Evolutionary conservation across 2,797 vertebrate species (phyloP).

Genomic region (Sternarchorhynchus goeldii): DNA sequence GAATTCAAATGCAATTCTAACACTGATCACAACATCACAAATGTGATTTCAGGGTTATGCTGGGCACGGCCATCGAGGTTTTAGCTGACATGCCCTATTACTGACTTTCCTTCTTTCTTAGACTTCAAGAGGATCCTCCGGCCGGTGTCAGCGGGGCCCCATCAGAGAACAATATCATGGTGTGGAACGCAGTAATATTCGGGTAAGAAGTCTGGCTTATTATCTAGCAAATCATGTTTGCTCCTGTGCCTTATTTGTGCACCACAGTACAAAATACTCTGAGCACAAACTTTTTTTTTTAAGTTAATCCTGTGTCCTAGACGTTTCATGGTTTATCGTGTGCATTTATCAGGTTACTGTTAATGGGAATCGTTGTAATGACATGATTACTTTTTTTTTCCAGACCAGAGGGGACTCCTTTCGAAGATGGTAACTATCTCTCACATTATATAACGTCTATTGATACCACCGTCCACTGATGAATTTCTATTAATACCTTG

Average conservation of each 20-base stretch:
- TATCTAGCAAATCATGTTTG: not conserved
- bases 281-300: not conserved
- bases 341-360: conserved; percentile 5
- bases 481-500: conserved; percentile 14
- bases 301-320: not conserved
- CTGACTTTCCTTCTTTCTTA: conserved; percentile 53
- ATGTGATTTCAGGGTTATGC: too few species aligned
- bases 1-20: conserved; percentile 13
- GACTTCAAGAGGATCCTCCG: conserved; percentile 96
- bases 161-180: conserved; percentile 98
- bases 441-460: not conserved
- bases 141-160: conserved; percentile 95
- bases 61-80: not conserved
- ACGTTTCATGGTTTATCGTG: conserved; percentile 4
- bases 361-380: not conserved
- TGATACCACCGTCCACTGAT: not conserved
- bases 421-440: conserved; percentile 87
- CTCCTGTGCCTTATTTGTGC: not conserved
- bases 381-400: conserved; percentile 15
- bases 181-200: conserved; percentile 98
- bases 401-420: conserved; percentile 96
- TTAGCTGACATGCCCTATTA: not conserved
- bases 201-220: conserved; percentile 78
- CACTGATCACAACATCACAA: not conserved
- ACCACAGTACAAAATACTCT: not conserved